Conservation (phyloP, 2,797 vertebrate genomes). For the Siniperca scherzeri region DNA sequence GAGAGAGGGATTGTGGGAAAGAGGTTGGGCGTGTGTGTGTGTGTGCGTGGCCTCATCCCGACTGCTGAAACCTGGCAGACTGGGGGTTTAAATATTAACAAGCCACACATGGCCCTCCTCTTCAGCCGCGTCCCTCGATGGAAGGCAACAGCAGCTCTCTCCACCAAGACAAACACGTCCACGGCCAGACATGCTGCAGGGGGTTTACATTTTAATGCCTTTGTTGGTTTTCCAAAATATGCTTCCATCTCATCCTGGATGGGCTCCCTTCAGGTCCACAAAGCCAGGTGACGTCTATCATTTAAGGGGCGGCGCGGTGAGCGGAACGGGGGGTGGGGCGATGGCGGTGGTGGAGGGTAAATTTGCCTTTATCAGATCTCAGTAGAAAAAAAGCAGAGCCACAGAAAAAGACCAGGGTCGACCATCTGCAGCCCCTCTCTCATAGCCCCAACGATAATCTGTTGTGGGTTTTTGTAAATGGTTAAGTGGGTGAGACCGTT, state of each 20-base stretch:
- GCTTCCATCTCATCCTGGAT: conserved; percentile 87
- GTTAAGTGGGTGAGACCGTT: conserved; percentile 54
- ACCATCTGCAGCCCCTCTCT: conserved; percentile 76
- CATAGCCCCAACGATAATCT: conserved; percentile 66
- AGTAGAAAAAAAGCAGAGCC: conserved; percentile 35
- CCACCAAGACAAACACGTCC: conserved; percentile 85
- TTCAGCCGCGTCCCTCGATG: conserved; percentile 83
- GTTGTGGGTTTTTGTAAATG: conserved; percentile 71
- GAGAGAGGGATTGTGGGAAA: conserved; percentile 70
- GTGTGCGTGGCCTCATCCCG: conserved; percentile 67
- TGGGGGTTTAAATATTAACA: conserved; percentile 91
- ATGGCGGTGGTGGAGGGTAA: conserved; percentile 1
- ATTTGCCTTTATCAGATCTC: conserved; percentile 67
- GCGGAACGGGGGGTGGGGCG: not conserved
- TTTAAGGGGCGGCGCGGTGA: conserved; percentile 54
- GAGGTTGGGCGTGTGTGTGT: conserved; percentile 54
- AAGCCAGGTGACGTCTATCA: conserved; percentile 83
- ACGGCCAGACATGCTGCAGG: conserved; percentile 88
- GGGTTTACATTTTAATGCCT: conserved; percentile 90
- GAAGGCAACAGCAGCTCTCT: conserved; percentile 84
- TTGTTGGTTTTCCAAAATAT: conserved; percentile 92
- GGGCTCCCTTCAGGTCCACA: conserved; percentile 83
- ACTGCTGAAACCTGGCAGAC: conserved; percentile 85
- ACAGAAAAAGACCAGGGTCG: conserved; percentile 28
- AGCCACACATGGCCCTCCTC: conserved; percentile 89